Evolutionary conservation across 2,888 invertebrate genomes (phyloP).

Genomic region (Cinara cedri): DNA sequence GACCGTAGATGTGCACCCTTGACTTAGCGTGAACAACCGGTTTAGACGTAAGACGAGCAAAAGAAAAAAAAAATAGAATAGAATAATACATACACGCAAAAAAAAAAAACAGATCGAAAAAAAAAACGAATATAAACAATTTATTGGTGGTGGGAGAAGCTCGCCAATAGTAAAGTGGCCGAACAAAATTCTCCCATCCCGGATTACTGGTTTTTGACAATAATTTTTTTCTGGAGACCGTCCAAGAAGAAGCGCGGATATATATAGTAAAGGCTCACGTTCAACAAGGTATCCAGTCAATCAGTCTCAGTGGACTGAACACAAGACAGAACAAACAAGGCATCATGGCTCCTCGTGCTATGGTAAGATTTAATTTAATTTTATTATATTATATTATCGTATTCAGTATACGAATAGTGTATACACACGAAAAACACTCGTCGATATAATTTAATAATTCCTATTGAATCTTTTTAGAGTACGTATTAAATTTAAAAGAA

Average conservation of each 20-base stretch:
- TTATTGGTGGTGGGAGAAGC: slow-evolving; percentile 26
- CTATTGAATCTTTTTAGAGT: not conserved
- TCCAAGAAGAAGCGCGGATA: slow-evolving; percentile 47
- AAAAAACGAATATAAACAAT: not conserved
- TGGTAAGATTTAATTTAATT: slow-evolving; percentile 39
- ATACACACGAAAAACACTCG: not conserved
- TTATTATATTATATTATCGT: not conserved
- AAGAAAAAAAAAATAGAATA: slow-evolving; percentile 21
- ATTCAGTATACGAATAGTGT: too few species aligned
- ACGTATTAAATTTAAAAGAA: not conserved
- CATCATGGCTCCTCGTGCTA: slow-evolving; percentile 26
- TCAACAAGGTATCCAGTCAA: slow-evolving; percentile 26
- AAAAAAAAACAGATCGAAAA: not conserved
- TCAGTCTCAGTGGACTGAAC: slow-evolving; percentile 42
- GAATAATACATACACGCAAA: not conserved
- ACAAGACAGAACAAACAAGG: not conserved
- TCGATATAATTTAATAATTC: not conserved
- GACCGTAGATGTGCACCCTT: slow-evolving; percentile 43
- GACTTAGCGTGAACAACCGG: slow-evolving; percentile 50
- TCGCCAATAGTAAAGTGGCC: not conserved
- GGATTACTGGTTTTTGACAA: slow-evolving; percentile 55
- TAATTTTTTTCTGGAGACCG: slow-evolving; percentile 34
- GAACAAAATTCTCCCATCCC: slow-evolving; percentile 43
- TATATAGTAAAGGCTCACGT: slow-evolving; percentile 46
- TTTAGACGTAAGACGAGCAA: slow-evolving; percentile 17